Evolutionary conservation across 2,888 invertebrate species (phyloP), one percentile per base, ranked within the genome.

Genomic region (Sceliomorpha sp.): DNA sequence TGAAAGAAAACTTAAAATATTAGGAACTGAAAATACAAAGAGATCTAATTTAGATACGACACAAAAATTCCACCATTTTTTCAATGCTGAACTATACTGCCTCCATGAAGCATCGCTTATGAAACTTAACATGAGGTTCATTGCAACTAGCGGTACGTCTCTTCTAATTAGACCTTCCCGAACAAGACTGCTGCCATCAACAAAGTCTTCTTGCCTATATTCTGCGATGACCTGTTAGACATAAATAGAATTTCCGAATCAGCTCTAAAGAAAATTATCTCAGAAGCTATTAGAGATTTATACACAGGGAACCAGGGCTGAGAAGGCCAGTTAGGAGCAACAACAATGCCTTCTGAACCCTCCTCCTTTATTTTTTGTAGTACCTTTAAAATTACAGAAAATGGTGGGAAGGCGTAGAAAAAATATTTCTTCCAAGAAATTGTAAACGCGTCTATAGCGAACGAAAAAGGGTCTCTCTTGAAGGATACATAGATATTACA

Each of bases 311-410:
- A 76, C 69, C 70, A 76, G 0, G 80, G 73, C 47, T 83, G 82
- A 0, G 72, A 59, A 13, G 71, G 73, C 83, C 77, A 85, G 12
- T 71, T 26, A n/a, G 78, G 84, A 6, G 82, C 78, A 1, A 85
- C 74, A 7, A 85, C 39, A 9, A 84, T 79, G 0, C 82, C 84
- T 17, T 67, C 45, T 4, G 82, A 80, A 29, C 69, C 60, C 24
- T 85, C 80, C 0, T 36, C n/a, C 34, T 68, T 70, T 26, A 85
- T 81, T 66, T 85, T 84, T 42, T 72, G 51, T 10, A 86, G 13
- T 0, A 67, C 56, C 66, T 55, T 77, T 17, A 75, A 40, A 17
- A 84, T 75, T 1, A 82, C 9, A 0, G 74, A 68, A 48, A 82
- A 81, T 1, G 79, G 79, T 0, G 81, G 80, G 20, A 81, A 82